These are phyloP conservation scores for Globia sparganii DNA, from an alignment of 2,888 invertebrate genomes.

Conservation along the genomic window DNA sequence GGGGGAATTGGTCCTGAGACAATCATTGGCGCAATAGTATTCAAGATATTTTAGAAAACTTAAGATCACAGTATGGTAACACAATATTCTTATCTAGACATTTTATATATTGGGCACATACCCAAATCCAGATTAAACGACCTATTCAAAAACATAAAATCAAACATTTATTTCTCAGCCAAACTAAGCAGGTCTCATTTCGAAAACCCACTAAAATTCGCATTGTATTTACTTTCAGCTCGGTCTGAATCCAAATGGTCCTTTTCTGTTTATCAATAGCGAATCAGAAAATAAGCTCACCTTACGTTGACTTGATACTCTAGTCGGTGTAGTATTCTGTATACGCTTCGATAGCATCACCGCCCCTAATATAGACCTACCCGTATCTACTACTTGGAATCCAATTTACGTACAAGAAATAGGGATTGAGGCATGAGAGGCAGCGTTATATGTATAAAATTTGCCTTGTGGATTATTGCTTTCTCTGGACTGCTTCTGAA, in stretches of 20 bases:
- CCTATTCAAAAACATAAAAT: slow-evolving; percentile 15
- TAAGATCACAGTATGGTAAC: background rate
- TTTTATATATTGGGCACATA: background rate
- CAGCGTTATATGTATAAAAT: slow-evolving; percentile 52
- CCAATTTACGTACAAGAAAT: slow-evolving; percentile 86
- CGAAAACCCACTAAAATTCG: slow-evolving; percentile 43
- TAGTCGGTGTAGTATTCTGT: slow-evolving; percentile 68
- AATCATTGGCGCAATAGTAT: background rate
- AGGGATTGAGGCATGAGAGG: slow-evolving; percentile 60
- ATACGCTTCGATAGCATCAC: slow-evolving; percentile 76
- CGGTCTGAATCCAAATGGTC: slow-evolving; percentile 53
- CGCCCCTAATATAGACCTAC: slow-evolving; percentile 84
- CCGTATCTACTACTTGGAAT: slow-evolving; percentile 86
- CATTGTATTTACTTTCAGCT: slow-evolving; percentile 38
- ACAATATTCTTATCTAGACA: background rate
- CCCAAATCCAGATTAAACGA: slow-evolving; percentile 1
- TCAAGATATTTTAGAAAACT: background rate
- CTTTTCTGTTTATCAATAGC: slow-evolving; percentile 61
- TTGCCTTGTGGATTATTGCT: background rate
- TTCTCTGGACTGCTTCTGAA: background rate
- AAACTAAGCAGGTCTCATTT: slow-evolving; percentile 34
- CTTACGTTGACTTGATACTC: slow-evolving; percentile 58
- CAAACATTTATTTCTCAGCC: slow-evolving; percentile 29
- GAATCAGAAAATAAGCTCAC: slow-evolving; percentile 65
- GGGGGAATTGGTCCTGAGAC: background rate